phyloP scores from a whole-genome alignment of 2,888 invertebrate species.

The Heteropelma amictum region DNA sequence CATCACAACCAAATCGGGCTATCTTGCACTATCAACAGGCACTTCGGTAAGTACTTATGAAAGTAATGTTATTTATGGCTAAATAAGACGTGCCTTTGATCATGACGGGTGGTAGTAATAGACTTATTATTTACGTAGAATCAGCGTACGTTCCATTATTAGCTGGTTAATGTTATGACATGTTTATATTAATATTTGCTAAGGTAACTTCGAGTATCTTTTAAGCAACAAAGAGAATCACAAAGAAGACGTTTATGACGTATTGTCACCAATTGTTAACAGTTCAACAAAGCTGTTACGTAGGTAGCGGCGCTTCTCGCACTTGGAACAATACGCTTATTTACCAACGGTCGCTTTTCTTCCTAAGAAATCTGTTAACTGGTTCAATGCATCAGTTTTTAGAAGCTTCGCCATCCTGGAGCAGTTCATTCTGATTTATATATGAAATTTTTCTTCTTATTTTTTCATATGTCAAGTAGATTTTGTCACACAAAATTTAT shows the following conservation, averaged over 20 bases:
- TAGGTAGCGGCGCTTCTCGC: constrained; percentile 2
- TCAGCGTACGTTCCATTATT: neutral
- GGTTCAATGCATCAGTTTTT: neutral
- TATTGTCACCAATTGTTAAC: constrained; percentile 10
- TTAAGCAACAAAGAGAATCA: neutral
- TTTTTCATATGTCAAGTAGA: too few relatives aligned
- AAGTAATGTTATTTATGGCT: too few relatives aligned
- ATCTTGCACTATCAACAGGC: constrained; percentile 89
- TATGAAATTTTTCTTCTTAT: too few relatives aligned
- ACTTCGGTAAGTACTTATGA: constrained; percentile 84
- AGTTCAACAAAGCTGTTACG: constrained; percentile 9
- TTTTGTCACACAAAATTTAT: too few relatives aligned
- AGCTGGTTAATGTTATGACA: neutral
- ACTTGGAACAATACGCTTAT: constrained; percentile 36
- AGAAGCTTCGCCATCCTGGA: too few relatives aligned
- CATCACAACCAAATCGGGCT: constrained; percentile 85
- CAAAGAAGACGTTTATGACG: constrained; percentile 12
- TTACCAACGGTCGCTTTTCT: neutral
- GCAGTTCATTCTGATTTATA: too few relatives aligned
- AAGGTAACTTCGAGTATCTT: constrained; percentile 19
- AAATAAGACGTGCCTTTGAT: too few relatives aligned
- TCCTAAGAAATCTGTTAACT: neutral
- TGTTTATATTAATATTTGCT: constrained; percentile 14
- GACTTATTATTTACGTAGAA: too few relatives aligned
- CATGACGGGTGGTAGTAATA: too few relatives aligned